Conservation (phyloP, 2,888 invertebrate genomes). For the Sarcophaga rosellei region DNA sequence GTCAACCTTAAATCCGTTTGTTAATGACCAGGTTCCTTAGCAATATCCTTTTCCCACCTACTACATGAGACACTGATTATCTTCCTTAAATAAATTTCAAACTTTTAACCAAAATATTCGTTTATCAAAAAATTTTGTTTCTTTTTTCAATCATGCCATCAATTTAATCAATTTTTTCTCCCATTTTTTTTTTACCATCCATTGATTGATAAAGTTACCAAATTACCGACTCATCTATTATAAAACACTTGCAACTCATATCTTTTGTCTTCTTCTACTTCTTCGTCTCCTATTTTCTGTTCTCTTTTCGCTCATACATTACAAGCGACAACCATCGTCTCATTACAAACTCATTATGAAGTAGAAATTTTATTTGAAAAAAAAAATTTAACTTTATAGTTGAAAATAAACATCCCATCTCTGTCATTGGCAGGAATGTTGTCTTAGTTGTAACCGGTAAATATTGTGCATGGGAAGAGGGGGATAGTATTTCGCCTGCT, state of each 20-base stretch:
- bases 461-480: too few relatives aligned
- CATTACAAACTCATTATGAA: slow-evolving; percentile 65
- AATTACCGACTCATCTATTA: slow-evolving; percentile 27
- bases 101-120: too few relatives aligned
- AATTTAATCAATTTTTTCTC: neutral
- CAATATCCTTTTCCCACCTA: too few relatives aligned
- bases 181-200: neutral
- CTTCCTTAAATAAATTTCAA: too few relatives aligned
- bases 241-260: neutral
- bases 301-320: too few relatives aligned
- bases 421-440: neutral
- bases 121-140: neutral
- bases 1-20: too few relatives aligned
- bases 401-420: slow-evolving; percentile 36
- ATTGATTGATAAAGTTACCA: slow-evolving; percentile 36
- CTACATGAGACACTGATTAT: too few relatives aligned
- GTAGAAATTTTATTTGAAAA: slow-evolving; percentile 31
- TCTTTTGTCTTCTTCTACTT: neutral
- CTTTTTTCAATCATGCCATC: neutral
- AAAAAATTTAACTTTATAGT: slow-evolving; percentile 23
- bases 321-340: slow-evolving; percentile 31
- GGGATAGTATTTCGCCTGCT: too few relatives aligned
- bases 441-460: slow-evolving; percentile 7
- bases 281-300: neutral
- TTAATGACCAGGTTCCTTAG: too few relatives aligned